Evolutionary conservation across 2,113 vertebrate species (phyloP), one percentile per base, ranked within the genome.

Genomic region (Lepus timidus): DNA sequence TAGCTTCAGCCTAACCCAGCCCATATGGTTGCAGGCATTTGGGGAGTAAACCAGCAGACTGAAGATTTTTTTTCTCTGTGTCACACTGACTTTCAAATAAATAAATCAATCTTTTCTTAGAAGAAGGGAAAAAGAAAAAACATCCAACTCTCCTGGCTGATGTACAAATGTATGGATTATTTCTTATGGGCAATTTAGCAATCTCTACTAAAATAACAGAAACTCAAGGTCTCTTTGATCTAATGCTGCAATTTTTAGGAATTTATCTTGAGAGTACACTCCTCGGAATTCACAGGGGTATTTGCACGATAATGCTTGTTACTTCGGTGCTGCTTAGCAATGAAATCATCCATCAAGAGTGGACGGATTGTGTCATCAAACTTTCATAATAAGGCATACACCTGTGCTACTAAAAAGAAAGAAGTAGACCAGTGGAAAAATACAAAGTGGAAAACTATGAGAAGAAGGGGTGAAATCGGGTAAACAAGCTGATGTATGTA

Each of bases 131-230:
- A 44, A 44, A 44, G 44, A 44, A 44, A 44, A 44, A 7, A 9
- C 44, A 44, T 12, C 75, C 23, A 74, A 11, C 19, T 12, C 27
- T 61, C 29, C 70, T 78, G 39, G n/a, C 62, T 88, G 58, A 55
- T 89, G 27, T 55, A n/a, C 49, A 76, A 85, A 91, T 84, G 25
- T 51, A 11, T 88, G 29, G 25, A 20, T 91, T 36, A 81, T 85
- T 81, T 93, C 74, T 89, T 49, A 64, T 3, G 17, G 9, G 27
- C 79, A 91, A 27, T 25, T 64, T 78, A 49, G 31, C 11, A 55
- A 27, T 79, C 10, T 52, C 31, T 31, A 33, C 44, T 62, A 95
- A 87, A 85, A 55, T 31, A 74, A 92, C 11, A 84, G 22, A 79
- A 85, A 71, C 25, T 52, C 25, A 19, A 36, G 31, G 17, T 68